Conservation (phyloP, 1,140 invertebrate species). For the Drosophila kepulauana region DNA sequence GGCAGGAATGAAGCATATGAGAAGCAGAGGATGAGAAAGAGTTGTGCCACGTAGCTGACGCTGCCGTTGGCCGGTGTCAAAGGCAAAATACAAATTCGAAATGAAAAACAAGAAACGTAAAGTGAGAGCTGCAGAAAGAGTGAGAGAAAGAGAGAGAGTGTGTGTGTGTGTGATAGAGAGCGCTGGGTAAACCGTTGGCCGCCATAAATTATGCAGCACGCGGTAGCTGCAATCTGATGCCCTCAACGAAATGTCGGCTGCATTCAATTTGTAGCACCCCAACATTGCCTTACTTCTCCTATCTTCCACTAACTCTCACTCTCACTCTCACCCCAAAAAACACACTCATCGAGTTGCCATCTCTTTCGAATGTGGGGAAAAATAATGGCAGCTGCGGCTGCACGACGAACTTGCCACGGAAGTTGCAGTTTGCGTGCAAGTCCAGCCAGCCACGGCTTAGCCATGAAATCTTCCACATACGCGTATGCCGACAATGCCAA, state of each 20-base stretch:
- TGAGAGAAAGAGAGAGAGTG: background rate
- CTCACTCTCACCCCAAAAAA: background rate
- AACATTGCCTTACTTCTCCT: background rate
- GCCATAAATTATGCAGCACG: slow-evolving; percentile 80
- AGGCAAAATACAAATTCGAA: slow-evolving; percentile 79
- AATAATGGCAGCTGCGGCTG: slow-evolving; percentile 48
- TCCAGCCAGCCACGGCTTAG: slow-evolving; percentile 39
- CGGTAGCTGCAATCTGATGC: slow-evolving; percentile 80
- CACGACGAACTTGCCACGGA: slow-evolving; percentile 57
- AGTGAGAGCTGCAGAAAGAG: slow-evolving; percentile 4
- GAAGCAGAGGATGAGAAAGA: slow-evolving; percentile 4
- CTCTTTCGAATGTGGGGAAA: slow-evolving; percentile 28
- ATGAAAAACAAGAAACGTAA: slow-evolving; percentile 55
- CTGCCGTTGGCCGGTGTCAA: slow-evolving; percentile 72
- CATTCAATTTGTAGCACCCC: slow-evolving; percentile 72
- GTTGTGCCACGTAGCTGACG: slow-evolving; percentile 55
- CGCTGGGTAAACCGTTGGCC: slow-evolving; percentile 34
- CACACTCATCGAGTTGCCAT: background rate
- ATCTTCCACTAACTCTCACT: background rate
- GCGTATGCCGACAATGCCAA: slow-evolving; percentile 21
- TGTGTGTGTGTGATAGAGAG: background rate
- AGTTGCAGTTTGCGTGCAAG: slow-evolving; percentile 59
- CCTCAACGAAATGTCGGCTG: slow-evolving; percentile 59
- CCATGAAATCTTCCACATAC: slow-evolving; percentile 42
- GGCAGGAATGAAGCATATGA: slow-evolving; percentile 23